Percentiles rank a stretch among this genome's conserved stretches.
phyloP scores from a whole-genome alignment of 2,888 invertebrate genomes.

The Ethmia dodecea region DNA sequence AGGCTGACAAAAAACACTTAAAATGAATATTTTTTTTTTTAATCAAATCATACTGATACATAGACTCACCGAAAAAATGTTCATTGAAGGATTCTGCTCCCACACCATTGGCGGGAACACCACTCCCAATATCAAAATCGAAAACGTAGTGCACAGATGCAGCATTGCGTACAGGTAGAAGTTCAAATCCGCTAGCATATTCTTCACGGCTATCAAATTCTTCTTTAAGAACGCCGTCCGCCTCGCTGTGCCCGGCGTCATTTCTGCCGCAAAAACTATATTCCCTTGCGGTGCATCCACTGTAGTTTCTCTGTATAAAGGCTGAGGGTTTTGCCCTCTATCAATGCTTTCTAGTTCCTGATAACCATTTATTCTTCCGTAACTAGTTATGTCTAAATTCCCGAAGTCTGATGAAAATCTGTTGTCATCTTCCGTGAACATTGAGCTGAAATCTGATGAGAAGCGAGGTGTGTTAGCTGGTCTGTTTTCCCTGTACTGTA shows the following conservation, averaged over 20 bases:
- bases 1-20: too few relatives aligned
- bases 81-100: conserved; percentile 54
- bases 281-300: conserved; percentile 57
- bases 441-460: conserved; percentile 36
- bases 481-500: conserved; percentile 44
- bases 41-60: too few relatives aligned
- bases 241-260: conserved; percentile 56
- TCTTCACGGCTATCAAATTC: conserved; percentile 59
- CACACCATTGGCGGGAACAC: conserved; percentile 74
- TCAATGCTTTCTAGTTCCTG: conserved; percentile 65
- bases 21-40: too few relatives aligned
- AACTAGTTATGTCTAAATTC: conserved; percentile 42
- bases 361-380: conserved; percentile 46
- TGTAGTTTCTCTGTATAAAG: conserved; percentile 75
- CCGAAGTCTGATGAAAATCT: conserved; percentile 57
- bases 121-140: conserved; percentile 67
- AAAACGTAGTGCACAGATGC: conserved; percentile 73
- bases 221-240: conserved; percentile 63
- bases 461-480: conserved; percentile 28
- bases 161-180: conserved; percentile 77
- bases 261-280: conserved; percentile 52
- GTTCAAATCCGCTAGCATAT: conserved; percentile 60
- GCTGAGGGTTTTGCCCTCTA: conserved; percentile 58
- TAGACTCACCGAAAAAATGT: conserved; percentile 66
- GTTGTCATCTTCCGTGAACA: conserved; percentile 9